phyloP scores from a whole-genome alignment of 2,797 vertebrate species.

The Pangasius mekongensis region DNA sequence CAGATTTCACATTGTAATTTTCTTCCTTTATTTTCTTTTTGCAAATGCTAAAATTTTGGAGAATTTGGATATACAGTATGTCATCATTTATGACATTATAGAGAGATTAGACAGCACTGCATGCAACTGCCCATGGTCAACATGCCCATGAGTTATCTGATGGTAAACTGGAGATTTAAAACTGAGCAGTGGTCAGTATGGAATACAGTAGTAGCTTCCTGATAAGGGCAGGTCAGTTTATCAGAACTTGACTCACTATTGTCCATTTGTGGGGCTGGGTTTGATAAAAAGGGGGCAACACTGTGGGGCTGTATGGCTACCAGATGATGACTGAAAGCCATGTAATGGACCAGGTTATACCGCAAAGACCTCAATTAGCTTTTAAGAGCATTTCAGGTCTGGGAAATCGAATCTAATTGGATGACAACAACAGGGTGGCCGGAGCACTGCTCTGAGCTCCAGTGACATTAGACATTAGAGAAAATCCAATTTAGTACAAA shows the following conservation, averaged over 20 bases:
- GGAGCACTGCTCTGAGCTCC: conserved; percentile 44
- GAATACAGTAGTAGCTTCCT: neutral
- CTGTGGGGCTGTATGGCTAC: neutral
- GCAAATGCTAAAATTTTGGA: neutral
- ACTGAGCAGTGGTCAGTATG: neutral
- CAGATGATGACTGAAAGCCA: neutral
- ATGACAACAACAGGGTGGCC: conserved; percentile 56
- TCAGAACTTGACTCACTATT: neutral
- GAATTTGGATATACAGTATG: neutral
- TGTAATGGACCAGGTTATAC: conserved; percentile 61
- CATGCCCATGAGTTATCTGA: neutral
- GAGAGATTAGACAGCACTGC: neutral
- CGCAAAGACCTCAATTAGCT: conserved; percentile 62
- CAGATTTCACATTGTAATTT: neutral
- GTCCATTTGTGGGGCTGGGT: neutral
- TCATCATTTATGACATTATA: neutral
- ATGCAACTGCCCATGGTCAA: neutral
- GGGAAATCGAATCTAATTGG: conserved; percentile 68
- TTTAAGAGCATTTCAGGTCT: conserved; percentile 63
- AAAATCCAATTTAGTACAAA: conserved; percentile 57
- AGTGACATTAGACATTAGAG: conserved; percentile 47
- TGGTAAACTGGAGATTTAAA: neutral
- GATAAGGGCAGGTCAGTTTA: neutral
- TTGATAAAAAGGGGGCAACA: neutral
- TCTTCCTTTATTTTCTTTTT: no score